Base-by-base conservation (phyloP, 2,797 vertebrate genomes). In the Masticophis lateralis region DNA sequence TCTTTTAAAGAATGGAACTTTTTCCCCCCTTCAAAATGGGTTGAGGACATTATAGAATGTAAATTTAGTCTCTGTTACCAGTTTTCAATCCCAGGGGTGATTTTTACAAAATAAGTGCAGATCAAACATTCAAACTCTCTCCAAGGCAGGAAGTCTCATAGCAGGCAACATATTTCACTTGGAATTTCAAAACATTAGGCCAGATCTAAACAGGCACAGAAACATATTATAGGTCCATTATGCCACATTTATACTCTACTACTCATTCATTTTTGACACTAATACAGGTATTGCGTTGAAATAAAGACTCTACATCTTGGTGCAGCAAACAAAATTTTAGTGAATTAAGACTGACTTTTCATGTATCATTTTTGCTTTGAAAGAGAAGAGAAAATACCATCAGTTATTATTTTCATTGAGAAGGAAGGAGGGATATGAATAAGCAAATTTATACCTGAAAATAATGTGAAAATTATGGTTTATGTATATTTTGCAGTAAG, bases 131-230 rank as follows among this genome's bases (percentile, higher is more conserved):
- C 9, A 56, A 37, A 37, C 20, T 43, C 5, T 60, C 56, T 37
- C 56, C 10, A 37, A 88, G 56, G 47, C 47, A 32, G 9, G 9
- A 59, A 28, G 32, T 14, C 20, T 43, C 16, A 43, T 91, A 27
- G 56, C 14, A 79, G 37, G 11, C 89, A n/a, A n/a, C 53, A 37
- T 32, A 53, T 63, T 51, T 89, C 16, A 92, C 9, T 10, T 10
- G 51, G 51, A 53, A 87, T 9, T 51, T 0, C 0, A 6, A 20
- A 43, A 86, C 91, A 27, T 2, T 51, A 87, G 12, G 83, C 0
- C 4, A 61, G 86, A 53, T 86, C 2, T 69, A 37, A 90, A 5
- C n/a, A 55, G 51, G 86, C 16, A 57, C 32, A 22, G 0, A 0
- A 27, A 69, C 47, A 93, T 95, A 94, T 90, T 6, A 16, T 87